Base-by-base conservation (phyloP, 2,113 vertebrate species). In the Oncorhynchus tshawytscha region DNA sequence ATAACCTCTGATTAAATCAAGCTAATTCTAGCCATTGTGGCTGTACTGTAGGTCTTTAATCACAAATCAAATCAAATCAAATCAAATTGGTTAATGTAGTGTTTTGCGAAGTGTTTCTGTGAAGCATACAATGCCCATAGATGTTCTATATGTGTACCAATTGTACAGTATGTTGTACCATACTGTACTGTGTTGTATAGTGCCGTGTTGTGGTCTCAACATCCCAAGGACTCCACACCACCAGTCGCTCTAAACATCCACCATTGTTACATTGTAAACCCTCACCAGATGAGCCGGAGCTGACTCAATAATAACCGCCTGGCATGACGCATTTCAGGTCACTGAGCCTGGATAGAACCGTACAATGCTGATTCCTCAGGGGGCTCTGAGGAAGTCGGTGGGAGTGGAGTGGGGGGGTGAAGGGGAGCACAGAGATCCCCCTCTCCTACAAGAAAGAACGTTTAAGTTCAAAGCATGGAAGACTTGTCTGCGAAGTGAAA, bases 391-490 rank as follows among this genome's bases (percentile, higher is more conserved):
- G 74, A 73, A 51, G 68, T 77, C 18, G 29, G 31, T 34, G 51
- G 20, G 69, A 34, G 31, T 16, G 67, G n/a, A 20, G 16, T 45
- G 29, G 74, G 25, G 13, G 71, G 15, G 18, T 0, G 2, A 64
- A 8, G 57, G 13, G 6, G 39, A 68, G 66, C 72, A 68, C 60
- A 75, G 13, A 76, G 78, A 66, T 78, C 71, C 69, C 76, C 72
- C 75, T 70, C 45, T 71, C 70, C 77, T 71, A 86, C 79, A 82
- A 70, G 83, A 54, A 77, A 83, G 73, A 82, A 89, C 72, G 62
- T 88, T 86, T 88, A 78, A 82, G 88, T 87, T 90, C 81, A 84
- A 87, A 89, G 82, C 72, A 64, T 86, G 81, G 82, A 74, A 85
- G 85, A 87, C 81, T 88, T 87, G 84, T 84, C 86, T 16, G 57